These are phyloP conservation scores for Lordiphosa mommai DNA, from an alignment of 1,140 invertebrate genomes.

Conservation along the genomic window DNA sequence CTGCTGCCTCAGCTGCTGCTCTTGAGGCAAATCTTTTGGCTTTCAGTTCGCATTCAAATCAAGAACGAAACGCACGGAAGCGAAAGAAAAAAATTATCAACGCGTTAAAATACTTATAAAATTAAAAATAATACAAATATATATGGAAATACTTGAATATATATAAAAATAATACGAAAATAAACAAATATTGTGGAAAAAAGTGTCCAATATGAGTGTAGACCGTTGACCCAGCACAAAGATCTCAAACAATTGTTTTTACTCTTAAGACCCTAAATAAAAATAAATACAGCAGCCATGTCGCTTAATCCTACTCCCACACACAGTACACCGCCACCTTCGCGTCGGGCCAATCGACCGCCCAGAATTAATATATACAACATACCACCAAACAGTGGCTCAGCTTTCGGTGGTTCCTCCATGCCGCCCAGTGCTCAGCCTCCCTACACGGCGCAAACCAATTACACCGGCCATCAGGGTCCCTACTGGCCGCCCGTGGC, in stretches of 20 bases:
- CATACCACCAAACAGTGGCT: constrained; percentile 24
- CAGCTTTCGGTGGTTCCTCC: constrained; percentile 24
- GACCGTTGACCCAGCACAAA: no score
- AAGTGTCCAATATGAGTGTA: constrained; percentile 19
- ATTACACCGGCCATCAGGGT: constrained; percentile 34
- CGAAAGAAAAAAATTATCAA: constrained; percentile 15
- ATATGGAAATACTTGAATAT: constrained; percentile 21
- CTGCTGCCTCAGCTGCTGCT: constrained; percentile 30
- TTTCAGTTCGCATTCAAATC: constrained; percentile 50
- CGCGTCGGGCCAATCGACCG: constrained; percentile 52
- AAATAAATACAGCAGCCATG: constrained; percentile 12
- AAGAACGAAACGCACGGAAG: constrained; percentile 56
- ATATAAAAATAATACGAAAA: no score
- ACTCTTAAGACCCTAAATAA: background rate
- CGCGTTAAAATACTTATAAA: constrained; percentile 28
- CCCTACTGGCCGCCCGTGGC: constrained; percentile 80
- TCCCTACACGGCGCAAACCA: constrained; percentile 57
- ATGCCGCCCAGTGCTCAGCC: constrained; percentile 63
- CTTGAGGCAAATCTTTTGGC: no score
- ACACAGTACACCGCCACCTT: constrained; percentile 51
- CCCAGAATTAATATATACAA: constrained; percentile 67
- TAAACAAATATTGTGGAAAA: background rate
- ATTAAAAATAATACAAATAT: constrained; percentile 47
- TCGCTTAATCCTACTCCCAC: constrained; percentile 33
- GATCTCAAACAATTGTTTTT: no score